phyloP scores from a whole-genome alignment of 1,140 invertebrate species.

The Caenorhabditis briggsae region DNA sequence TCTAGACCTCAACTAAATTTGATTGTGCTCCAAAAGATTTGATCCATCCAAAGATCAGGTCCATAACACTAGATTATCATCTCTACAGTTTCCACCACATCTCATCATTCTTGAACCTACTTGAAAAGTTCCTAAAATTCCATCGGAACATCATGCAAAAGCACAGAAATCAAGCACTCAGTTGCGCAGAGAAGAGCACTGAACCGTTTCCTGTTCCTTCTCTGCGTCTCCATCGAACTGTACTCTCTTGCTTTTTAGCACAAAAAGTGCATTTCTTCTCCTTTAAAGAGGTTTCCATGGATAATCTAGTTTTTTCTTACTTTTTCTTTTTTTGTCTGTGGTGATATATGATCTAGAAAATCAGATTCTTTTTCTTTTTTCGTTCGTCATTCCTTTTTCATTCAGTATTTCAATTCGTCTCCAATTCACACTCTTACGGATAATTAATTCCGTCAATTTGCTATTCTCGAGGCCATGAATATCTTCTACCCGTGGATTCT shows the following conservation, averaged over 20 bases:
- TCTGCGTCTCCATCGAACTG: neutral
- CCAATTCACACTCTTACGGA: constrained; percentile 46
- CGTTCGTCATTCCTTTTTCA: neutral
- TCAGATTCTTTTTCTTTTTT: no score
- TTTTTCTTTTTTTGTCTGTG: neutral
- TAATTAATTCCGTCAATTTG: constrained; percentile 49
- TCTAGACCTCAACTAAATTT: no score
- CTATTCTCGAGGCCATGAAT: constrained; percentile 50
- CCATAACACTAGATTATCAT: neutral
- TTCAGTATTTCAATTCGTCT: neutral
- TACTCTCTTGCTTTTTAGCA: constrained; percentile 31
- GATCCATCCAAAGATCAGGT: neutral
- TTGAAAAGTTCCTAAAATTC: constrained; percentile 51
- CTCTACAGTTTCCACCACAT: neutral
- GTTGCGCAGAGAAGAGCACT: neutral
- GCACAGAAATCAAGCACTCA: constrained; percentile 52
- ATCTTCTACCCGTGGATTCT: neutral
- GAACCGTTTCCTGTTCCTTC: constrained; percentile 45
- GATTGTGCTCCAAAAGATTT: no score
- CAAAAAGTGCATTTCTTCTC: constrained; percentile 20
- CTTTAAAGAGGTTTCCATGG: constrained; percentile 1
- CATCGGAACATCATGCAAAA: constrained; percentile 53
- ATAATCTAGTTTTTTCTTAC: constrained; percentile 6
- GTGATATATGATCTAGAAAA: neutral
- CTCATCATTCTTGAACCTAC: neutral